Percentiles rank a stretch among this genome's conserved stretches.
These are phyloP conservation scores for Nannobrachium achirus DNA, from an alignment of 2,113 vertebrate species.

Conservation along the genomic window DNA sequence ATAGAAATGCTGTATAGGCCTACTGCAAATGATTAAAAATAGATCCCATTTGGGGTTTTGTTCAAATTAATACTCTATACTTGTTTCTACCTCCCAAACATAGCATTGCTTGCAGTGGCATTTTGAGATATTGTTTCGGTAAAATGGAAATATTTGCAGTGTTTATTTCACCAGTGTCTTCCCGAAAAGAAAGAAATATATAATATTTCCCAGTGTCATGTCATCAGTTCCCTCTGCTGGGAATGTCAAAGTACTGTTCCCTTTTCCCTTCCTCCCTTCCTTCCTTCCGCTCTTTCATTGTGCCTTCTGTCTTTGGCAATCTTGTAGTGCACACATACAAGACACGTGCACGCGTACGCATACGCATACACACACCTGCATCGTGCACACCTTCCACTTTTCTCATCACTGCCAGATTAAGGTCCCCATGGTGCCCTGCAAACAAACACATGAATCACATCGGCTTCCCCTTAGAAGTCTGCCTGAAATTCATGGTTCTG, in stretches of 20 bases:
- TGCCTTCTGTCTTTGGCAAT: conserved; percentile 9
- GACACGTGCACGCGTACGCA: neutral
- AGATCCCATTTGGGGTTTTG: neutral
- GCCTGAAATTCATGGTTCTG: conserved; percentile 56
- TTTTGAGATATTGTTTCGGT: neutral
- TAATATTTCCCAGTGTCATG: too few species aligned
- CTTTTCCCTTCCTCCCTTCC: neutral
- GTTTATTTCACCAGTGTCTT: neutral
- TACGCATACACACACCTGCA: neutral
- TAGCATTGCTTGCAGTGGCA: neutral
- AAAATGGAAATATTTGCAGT: neutral
- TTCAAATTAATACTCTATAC: neutral
- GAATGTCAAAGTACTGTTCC: neutral
- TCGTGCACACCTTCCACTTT: conserved; percentile 8
- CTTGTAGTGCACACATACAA: neutral
- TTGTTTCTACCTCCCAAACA: neutral
- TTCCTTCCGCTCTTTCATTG: neutral
- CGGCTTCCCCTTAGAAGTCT: conserved; percentile 31
- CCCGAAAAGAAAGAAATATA: too few species aligned
- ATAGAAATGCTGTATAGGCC: neutral
- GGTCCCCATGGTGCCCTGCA: conserved; percentile 36
- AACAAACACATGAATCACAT: conserved; percentile 65
- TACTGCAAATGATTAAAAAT: conserved; percentile 5
- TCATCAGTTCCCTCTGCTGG: too few species aligned
- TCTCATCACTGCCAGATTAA: conserved; percentile 47